Base-by-base conservation (phyloP, 2,113 vertebrate species). In the Podiceps cristatus region DNA sequence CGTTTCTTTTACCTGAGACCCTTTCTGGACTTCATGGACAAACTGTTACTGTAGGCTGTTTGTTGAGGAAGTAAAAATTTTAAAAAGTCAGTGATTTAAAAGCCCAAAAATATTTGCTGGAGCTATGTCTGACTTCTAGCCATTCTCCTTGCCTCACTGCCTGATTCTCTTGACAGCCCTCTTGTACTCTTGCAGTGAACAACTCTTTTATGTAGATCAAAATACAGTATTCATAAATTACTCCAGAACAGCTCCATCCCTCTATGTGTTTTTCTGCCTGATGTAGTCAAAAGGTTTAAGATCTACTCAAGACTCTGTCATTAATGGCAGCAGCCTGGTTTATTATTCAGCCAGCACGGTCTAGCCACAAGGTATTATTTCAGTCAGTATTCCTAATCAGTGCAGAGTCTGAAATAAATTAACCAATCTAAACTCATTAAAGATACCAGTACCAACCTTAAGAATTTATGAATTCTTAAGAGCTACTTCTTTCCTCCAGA, bases 321-420 rank as follows among this genome's bases (percentile, higher is more conserved):
- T 45, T 75, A 44, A 18, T 68, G 76, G 23, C 52, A 63, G 67
- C 9, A 84, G 7, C 44, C 35, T 91, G 20, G 31, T 9, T 96
- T 93, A 78, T 33, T 72, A 84, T 92, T 91, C 86, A 93, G 29
- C 20, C 64, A 89, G 27, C 9, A 1, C 4, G 11, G 18, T 75
- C 29, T 53, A 77, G 73, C 74, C 77, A 81, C 45, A 64, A 91
- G 79, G 53, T 49, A n/a, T 89, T 85, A 87, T 83, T 95, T 92
- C 56, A 86, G 63, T 81, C 27, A 23, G 27, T 78, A 37, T 72
- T 84, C 73, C 72, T 92, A 94, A 84, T 95, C 83, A 96, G 73
- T 59, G 31, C 88, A 84, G 76, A 81, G 76, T 53, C 83, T 89
- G 86, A 96, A 94, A 87, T 52, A 92, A 82, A 72, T 91, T 92